Percentiles rank a stretch among this genome's conserved stretches.
These are phyloP conservation scores for Tokudaia tokunoshimensis DNA, from an alignment of 2,797 vertebrate species.

Conservation along the genomic window DNA sequence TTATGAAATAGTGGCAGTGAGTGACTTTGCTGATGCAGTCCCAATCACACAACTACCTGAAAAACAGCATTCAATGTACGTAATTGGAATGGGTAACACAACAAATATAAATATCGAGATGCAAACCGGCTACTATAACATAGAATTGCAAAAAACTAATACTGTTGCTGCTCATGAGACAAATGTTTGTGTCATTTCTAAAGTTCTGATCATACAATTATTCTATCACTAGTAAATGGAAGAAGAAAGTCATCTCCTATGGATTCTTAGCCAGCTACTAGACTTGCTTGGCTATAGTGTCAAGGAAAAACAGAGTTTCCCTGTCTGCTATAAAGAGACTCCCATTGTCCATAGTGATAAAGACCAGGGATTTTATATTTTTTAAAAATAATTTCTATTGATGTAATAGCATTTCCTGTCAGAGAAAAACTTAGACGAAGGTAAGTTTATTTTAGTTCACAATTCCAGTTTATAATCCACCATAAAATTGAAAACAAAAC, in stretches of 20 bases:
- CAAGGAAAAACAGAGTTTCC: not conserved
- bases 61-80: not conserved
- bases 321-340: not conserved
- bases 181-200: not conserved
- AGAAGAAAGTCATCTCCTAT: not conserved
- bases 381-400: not conserved
- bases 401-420: not conserved
- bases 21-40: not conserved
- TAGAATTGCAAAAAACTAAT: not conserved
- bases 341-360: not conserved
- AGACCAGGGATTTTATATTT: not conserved
- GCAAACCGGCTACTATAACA: not conserved
- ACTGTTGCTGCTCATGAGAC: accelerated
- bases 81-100: not conserved
- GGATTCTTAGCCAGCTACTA: not conserved
- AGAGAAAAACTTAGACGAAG: not conserved
- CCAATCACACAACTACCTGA: not conserved
- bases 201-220: not conserved
- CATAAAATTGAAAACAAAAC: too few relatives aligned
- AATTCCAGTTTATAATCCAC: not conserved
- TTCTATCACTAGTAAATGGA: not conserved
- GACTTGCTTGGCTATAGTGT: not conserved
- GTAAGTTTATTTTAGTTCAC: not conserved
- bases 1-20: not conserved
- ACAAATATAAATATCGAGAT: not conserved